These are phyloP conservation scores for Eurypyga helias DNA, from an alignment of 2,113 vertebrate genomes.

Conservation along the genomic window DNA sequence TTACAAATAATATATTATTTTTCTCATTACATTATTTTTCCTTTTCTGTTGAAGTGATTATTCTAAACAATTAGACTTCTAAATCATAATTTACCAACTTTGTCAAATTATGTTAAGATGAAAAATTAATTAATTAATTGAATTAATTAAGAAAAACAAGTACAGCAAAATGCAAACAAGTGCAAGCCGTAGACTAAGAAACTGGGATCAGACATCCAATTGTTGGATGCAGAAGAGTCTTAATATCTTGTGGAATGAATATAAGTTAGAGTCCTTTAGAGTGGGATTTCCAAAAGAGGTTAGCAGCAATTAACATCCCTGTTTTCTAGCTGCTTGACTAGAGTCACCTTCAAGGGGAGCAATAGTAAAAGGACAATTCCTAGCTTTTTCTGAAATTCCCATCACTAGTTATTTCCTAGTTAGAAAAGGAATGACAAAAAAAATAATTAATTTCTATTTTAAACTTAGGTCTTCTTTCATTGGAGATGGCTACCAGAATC, in stretches of 20 bases:
- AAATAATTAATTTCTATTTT: background rate
- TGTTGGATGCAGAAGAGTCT: background rate
- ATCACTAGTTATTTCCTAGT: background rate
- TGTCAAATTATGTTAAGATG: background rate
- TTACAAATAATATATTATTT: conserved; percentile 17
- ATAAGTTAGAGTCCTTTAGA: background rate
- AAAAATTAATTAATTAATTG: background rate
- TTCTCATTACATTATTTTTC: background rate
- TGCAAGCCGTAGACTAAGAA: background rate
- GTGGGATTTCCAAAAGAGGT: background rate
- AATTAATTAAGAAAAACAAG: background rate
- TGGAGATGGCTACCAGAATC: background rate
- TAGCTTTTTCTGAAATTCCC: background rate
- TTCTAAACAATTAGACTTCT: background rate
- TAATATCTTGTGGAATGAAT: background rate
- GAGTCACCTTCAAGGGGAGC: background rate
- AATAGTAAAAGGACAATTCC: background rate
- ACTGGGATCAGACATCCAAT: background rate
- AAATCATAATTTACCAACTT: conserved; percentile 7
- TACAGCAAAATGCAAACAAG: background rate
- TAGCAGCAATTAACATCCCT: background rate
- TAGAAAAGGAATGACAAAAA: background rate
- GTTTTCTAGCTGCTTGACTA: background rate
- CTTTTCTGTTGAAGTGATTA: background rate
- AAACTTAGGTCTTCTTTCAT: background rate